Base-by-base conservation (phyloP, 2,888 invertebrate genomes). In the Eumerus sabulonum region DNA sequence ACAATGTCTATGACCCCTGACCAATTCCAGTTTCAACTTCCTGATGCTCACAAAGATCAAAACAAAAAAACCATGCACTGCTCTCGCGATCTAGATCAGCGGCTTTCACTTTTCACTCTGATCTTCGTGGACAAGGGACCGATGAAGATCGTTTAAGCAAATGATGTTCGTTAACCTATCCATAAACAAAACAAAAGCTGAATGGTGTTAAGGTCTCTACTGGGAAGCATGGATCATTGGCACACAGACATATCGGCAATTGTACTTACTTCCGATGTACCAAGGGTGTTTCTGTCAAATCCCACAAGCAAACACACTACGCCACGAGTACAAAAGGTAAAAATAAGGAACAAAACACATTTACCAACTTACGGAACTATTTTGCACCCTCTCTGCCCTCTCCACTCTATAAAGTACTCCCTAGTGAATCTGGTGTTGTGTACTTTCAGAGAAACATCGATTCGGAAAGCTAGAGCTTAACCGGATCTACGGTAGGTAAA, bases 401-500 rank as follows among this genome's bases (percentile, higher is more conserved):
- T 48, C 59, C 18, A 50, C 59, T 79, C 73, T 68, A 7, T 2
- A 7, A 27, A 54, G 50, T n/a, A 11, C 40, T 9, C 36, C 7
- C 36, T 36, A 36, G 36, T 27, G 13, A 27, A 11, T 14, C n/a
- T 38, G 40, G 56, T 42, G 56, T 16, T 45, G 51, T 44, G 62
- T 67, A 62, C 67, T 70, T 67, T 40, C n/a, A 27, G 11, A n/a
- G 68, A 59, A 68, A 56, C 42, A 54, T 73, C 73, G 48, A 50
- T 79, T 73, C 18, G 59, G 17, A 54, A 27, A 44, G 44, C 4
- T 3, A 47, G 19, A 54, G 38, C 35, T 47, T 19, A 40, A 79
- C 79, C 79, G 79, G 79, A 79, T 64, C 68, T 79, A 73, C 68
- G 79, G 59, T 79, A n/a, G 38, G 56, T 64, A 73, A 64, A 57